Percentiles rank a stretch among this genome's conserved stretches.
phyloP scores from a whole-genome alignment of 2,797 vertebrate genomes.

The Sebastes vulpes region DNA sequence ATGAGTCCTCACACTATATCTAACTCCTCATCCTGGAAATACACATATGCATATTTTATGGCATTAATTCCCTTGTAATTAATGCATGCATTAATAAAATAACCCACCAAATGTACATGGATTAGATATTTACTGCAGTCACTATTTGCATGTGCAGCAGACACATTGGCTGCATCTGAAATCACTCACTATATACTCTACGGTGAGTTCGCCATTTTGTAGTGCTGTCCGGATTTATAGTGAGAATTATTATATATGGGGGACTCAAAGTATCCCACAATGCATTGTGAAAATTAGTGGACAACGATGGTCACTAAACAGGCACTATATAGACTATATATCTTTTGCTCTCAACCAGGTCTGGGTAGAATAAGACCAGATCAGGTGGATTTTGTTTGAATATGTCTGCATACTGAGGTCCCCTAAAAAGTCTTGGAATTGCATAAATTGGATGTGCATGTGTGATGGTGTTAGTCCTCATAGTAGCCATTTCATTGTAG shows the following conservation, averaged over 20 bases:
- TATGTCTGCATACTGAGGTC: too few species aligned
- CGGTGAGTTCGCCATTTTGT: too few species aligned
- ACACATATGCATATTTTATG: constrained; percentile 44
- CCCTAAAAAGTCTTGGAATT: too few species aligned
- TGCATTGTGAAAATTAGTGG: too few species aligned
- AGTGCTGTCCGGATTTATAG: too few species aligned
- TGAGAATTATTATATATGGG: too few species aligned
- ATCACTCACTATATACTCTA: background rate
- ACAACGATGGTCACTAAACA: background rate
- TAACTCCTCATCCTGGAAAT: constrained; percentile 23
- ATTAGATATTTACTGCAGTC: background rate
- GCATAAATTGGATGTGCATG: too few species aligned
- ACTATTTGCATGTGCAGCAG: constrained; percentile 14
- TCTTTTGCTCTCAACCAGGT: too few species aligned
- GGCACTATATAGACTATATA: background rate
- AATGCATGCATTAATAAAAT: constrained; percentile 17
- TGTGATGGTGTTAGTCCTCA: too few species aligned
- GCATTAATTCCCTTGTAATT: constrained; percentile 3
- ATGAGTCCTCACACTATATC: constrained; percentile 24
- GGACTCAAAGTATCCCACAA: too few species aligned
- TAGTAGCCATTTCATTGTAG: too few species aligned
- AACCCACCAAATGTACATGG: background rate
- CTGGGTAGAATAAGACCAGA: background rate
- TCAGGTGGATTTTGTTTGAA: background rate
- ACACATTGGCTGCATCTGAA: background rate